Percentiles rank a stretch among this genome's conserved stretches.
These are phyloP conservation scores for Labeo rohita DNA, from an alignment of 2,113 vertebrate genomes.

Conservation along the genomic window DNA sequence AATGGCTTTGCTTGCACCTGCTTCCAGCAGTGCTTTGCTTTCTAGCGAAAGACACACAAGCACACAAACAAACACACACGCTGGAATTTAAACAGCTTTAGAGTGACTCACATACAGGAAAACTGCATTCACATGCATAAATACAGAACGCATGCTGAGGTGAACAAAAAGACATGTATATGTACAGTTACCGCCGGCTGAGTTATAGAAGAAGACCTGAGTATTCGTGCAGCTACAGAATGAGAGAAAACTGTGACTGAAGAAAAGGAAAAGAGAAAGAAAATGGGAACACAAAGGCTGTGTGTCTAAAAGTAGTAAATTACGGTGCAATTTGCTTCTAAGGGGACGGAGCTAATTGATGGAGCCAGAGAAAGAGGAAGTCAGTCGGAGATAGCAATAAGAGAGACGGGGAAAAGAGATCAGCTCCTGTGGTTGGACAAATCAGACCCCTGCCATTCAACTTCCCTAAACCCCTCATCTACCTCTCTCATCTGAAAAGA, in stretches of 20 bases:
- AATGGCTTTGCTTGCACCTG: constrained; percentile 69
- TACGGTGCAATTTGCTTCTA: not conserved
- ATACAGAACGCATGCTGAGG: constrained; percentile 23
- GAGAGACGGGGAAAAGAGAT: not conserved
- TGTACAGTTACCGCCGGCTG: constrained; percentile 1
- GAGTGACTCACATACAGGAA: not conserved
- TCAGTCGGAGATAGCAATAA: constrained; percentile 8
- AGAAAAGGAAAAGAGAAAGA: not conserved
- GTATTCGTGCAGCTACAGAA: not conserved
- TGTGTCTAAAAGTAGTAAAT: constrained; percentile 17
- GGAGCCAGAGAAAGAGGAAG: constrained; percentile 15
- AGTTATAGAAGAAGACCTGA: not conserved
- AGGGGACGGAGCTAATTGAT: constrained; percentile 27
- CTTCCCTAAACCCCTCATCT: not conserved
- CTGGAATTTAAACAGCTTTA: constrained; percentile 27
- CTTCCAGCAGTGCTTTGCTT: constrained; percentile 52
- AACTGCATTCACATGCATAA: constrained; percentile 3
- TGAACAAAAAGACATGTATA: not conserved
- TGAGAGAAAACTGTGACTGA: not conserved
- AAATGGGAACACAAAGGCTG: constrained; percentile 3
- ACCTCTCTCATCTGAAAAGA: not conserved
- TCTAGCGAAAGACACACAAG: constrained; percentile 7
- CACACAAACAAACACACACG: constrained; percentile 38
- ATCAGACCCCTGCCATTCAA: constrained; percentile 6
- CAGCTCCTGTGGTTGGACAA: not conserved